These are phyloP conservation scores for Lissonota sp. DNA, from an alignment of 2,888 invertebrate genomes.

Conservation along the genomic window DNA sequence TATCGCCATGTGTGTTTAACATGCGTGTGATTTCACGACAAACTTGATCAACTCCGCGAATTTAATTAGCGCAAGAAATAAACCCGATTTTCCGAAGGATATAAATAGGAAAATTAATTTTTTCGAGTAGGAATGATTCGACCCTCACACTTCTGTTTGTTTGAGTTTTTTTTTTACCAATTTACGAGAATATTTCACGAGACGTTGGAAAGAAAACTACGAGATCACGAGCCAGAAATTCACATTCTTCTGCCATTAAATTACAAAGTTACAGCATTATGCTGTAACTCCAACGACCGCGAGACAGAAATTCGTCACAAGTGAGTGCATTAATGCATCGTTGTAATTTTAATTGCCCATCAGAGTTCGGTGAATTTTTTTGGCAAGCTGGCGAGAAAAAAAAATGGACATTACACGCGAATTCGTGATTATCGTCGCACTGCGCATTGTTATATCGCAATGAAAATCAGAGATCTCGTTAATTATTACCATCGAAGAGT, in stretches of 20 bases:
- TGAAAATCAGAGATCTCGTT: too few relatives aligned
- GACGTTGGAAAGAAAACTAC: conserved; percentile 13
- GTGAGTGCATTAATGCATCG: conserved; percentile 72
- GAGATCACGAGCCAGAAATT: conserved; percentile 23
- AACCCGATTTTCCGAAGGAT: neutral
- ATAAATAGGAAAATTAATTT: neutral
- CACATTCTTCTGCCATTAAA: conserved; percentile 78
- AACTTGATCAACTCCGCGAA: conserved; percentile 44
- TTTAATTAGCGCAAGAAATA: conserved; percentile 37
- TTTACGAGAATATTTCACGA: conserved; percentile 1
- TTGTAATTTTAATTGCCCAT: conserved; percentile 80
- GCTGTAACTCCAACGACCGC: conserved; percentile 73
- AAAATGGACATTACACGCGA: conserved; percentile 1
- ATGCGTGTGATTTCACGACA: conserved; percentile 26
- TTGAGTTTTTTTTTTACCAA: too few relatives aligned
- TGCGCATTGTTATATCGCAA: neutral
- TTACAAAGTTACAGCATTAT: conserved; percentile 78
- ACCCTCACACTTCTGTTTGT: too few relatives aligned
- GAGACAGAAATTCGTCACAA: conserved; percentile 34
- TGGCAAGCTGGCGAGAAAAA: conserved; percentile 76
- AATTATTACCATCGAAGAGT: too few relatives aligned
- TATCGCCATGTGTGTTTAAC: conserved; percentile 33
- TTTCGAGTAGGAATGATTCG: neutral
- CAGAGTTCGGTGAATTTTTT: conserved; percentile 74
- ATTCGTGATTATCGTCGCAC: conserved; percentile 15